Base-by-base conservation (phyloP, 2,797 vertebrate species). In the Karalla daura region DNA sequence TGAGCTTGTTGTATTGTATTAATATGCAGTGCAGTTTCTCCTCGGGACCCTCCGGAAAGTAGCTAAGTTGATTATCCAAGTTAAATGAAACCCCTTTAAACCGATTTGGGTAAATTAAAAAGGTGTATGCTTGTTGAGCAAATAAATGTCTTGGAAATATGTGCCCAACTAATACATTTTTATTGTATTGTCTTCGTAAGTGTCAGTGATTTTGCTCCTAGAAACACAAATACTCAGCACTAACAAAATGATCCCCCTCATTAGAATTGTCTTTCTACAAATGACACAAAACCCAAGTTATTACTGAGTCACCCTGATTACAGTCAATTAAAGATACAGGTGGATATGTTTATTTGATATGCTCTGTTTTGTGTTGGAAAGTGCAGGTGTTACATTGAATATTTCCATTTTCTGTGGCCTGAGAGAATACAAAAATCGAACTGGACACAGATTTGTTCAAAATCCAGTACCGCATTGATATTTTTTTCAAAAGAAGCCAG, bases 91-190 rank as follows among this genome's bases (percentile, higher is more conserved):
- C 5, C 14, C 7, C 2, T 41, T 41, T 28, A 35, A 63, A 35
- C 17, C 28, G 23, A 7, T 41, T 49, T 28, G 18, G 36, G 28
- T 41, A 1, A 52, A 9, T 46, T 21, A 9, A 53, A 61, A 35
- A 60, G 5, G 14, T 5, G 4, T 35, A 66, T 50, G 27, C n/a
- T 23, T 47, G 20, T 32, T 55, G 11, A 56, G 25, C 20, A 41
- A 27, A 21, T 36, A 6, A 66, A 47, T 45, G 21, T 53, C 12
- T 64, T 20, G 9, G 35, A 36, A 53, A 43, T n/a, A 28, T 5
- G 27, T 35, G 4, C 53, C 5, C 35, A 7, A 11, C 3, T 20
- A 21, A 36, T 2, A 10, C 24, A 23, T 18, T 18, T 5, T n/a
- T 21, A 18, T 14, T 21, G 40, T 9, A n/a, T 28, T 23, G 5